A percentile compares a stretch with the other conserved stretches of the same genome.
These are phyloP conservation scores for Barnardius zonarius DNA, from an alignment of 2,113 vertebrate species.

Conservation along the genomic window DNA sequence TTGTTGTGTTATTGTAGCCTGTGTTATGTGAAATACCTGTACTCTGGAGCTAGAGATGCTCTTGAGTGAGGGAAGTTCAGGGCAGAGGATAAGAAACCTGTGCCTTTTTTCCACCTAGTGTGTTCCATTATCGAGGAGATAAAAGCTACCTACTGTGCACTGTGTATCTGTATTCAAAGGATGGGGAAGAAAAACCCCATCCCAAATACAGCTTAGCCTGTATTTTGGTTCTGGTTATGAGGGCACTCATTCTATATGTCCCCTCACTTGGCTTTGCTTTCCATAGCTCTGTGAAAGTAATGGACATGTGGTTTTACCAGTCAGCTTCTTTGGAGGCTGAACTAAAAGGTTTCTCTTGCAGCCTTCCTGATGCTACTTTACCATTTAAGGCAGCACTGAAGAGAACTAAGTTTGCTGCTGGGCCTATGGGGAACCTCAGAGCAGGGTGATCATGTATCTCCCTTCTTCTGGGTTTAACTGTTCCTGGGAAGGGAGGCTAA, in stretches of 20 bases:
- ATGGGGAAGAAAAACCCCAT: neutral
- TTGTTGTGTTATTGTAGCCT: neutral
- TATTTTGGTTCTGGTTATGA: neutral
- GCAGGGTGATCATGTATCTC: neutral
- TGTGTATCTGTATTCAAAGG: rapidly evolving
- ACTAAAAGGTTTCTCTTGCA: neutral
- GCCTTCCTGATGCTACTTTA: neutral
- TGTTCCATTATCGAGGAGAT: neutral
- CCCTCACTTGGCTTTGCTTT: neutral
- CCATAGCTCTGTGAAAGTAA: neutral
- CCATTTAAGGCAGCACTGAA: neutral
- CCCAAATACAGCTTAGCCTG: too few species aligned
- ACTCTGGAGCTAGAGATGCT: neutral
- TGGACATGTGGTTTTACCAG: neutral
- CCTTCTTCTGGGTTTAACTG: neutral
- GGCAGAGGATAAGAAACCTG: neutral
- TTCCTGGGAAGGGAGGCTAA: too few species aligned
- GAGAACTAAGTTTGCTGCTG: neutral
- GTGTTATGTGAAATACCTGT: neutral
- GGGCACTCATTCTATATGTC: neutral
- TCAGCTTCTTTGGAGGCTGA: neutral
- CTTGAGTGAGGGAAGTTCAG: neutral
- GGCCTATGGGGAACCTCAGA: neutral
- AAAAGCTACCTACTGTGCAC: rapidly evolving
- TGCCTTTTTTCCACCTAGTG: too few species aligned